These are phyloP conservation scores for Platyscapa corneri DNA, from an alignment of 1,140 invertebrate species.

Conservation along the genomic window DNA sequence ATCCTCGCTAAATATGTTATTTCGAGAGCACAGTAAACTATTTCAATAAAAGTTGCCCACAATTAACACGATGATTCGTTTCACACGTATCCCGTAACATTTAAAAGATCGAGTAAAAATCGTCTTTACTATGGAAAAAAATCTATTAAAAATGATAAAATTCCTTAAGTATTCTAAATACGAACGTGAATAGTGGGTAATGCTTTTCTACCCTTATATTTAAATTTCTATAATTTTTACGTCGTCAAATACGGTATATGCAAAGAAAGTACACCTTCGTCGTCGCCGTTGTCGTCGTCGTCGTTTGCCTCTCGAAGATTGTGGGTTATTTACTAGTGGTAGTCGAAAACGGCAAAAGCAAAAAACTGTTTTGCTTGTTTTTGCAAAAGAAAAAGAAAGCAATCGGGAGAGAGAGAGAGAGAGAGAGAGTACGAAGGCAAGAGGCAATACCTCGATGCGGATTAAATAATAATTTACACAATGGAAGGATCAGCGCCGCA, in stretches of 20 bases:
- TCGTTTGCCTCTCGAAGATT: not conserved
- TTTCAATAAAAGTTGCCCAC: too few species aligned
- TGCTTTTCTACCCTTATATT: too few species aligned
- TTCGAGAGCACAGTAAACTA: too few species aligned
- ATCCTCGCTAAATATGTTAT: too few species aligned
- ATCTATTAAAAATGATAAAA: not conserved
- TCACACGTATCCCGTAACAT: not conserved
- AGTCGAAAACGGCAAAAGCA: too few species aligned
- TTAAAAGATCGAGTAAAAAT: not conserved
- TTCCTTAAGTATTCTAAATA: not conserved
- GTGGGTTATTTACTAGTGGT: conserved; percentile 13
- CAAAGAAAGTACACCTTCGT: conserved; percentile 1
- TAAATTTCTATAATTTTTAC: too few species aligned
- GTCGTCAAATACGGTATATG: too few species aligned
- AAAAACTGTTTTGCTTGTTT: too few species aligned
- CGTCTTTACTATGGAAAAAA: not conserved
- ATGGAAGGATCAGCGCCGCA: not conserved
- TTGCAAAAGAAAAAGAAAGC: not conserved
- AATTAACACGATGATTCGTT: not conserved
- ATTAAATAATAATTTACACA: not conserved
- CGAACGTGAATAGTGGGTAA: too few species aligned
- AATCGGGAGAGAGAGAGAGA: not conserved
- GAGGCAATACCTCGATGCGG: not conserved
- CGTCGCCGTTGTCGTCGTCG: conserved; percentile 20
- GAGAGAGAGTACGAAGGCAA: not conserved